Evolutionary conservation across 2,888 invertebrate species (phyloP).

Genomic region (Mactromeris polynyma): DNA sequence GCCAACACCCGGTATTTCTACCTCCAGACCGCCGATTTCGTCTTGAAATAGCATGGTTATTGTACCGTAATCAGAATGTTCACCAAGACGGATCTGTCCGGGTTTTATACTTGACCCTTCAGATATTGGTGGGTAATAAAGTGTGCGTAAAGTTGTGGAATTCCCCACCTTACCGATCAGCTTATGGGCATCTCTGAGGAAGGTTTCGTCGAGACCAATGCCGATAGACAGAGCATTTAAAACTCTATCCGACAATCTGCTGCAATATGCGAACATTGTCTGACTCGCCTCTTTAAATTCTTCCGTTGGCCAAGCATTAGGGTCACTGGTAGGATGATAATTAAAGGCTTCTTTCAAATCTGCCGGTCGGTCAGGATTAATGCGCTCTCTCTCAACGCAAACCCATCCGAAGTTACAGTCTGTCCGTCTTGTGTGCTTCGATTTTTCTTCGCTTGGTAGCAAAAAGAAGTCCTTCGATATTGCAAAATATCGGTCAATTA

Average conservation of each 20-base stretch:
- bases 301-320: constrained; percentile 31
- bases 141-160: constrained; percentile 27
- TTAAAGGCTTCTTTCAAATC: constrained; percentile 68
- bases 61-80: constrained; percentile 77
- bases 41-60: constrained; percentile 76
- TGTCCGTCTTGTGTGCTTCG: constrained; percentile 37
- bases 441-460: constrained; percentile 57
- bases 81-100: constrained; percentile 75
- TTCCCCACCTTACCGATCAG: constrained; percentile 28
- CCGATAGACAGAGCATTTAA: constrained; percentile 48
- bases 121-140: constrained; percentile 48
- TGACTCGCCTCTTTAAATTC: constrained; percentile 38
- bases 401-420: constrained; percentile 58
- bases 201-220: constrained; percentile 26
- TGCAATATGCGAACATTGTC: constrained; percentile 36
- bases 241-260: constrained; percentile 28
- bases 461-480: constrained; percentile 61
- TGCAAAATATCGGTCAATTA: constrained; percentile 29
- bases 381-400: constrained; percentile 44
- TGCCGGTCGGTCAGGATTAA: constrained; percentile 61
- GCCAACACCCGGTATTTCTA: constrained; percentile 87
- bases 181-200: constrained; percentile 43
- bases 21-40: constrained; percentile 73
- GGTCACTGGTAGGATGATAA: constrained; percentile 41
- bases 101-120: constrained; percentile 61